Conservation (phyloP, 2,888 invertebrate species). For the Palloptera scutellata region DNA sequence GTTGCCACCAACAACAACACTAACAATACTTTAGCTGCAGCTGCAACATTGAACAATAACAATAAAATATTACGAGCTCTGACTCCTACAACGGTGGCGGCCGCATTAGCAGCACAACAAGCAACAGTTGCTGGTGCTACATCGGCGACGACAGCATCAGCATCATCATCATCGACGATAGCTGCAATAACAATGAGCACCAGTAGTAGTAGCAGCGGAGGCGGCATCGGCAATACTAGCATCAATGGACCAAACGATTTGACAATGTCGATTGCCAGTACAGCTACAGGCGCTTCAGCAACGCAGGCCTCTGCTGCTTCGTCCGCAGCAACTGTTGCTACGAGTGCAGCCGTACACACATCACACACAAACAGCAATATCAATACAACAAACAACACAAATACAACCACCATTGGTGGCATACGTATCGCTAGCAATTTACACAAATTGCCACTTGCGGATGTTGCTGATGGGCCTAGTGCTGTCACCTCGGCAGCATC, state of each 20-base stretch:
- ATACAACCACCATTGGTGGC: slow-evolving; percentile 49
- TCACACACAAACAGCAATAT: slow-evolving; percentile 34
- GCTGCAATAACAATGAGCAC: slow-evolving; percentile 42
- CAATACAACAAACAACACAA: slow-evolving; percentile 26
- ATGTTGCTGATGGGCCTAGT: slow-evolving; percentile 42
- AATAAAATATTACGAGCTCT: slow-evolving; percentile 42
- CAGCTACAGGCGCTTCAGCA: slow-evolving; percentile 40
- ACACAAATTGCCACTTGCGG: slow-evolving; percentile 50
- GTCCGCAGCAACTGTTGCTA: slow-evolving; percentile 37
- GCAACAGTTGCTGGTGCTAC: slow-evolving; percentile 32
- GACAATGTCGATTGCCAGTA: slow-evolving; percentile 45
- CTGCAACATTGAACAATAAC: slow-evolving; percentile 53
- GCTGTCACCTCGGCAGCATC: slow-evolving; percentile 42
- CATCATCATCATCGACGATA: slow-evolving; percentile 46
- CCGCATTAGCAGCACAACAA: slow-evolving; percentile 9
- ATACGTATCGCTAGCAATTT: slow-evolving; percentile 61
- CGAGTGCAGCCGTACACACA: slow-evolving; percentile 36
- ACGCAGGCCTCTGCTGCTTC: slow-evolving; percentile 39
- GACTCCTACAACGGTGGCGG: slow-evolving; percentile 37
- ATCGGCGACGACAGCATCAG: slow-evolving; percentile 44
- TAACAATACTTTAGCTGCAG: slow-evolving; percentile 35
- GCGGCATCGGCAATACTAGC: slow-evolving; percentile 34
- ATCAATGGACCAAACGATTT: slow-evolving; percentile 56
- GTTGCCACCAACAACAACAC: slow-evolving; percentile 50
- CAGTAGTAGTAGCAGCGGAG: slow-evolving; percentile 40